phyloP scores from a whole-genome alignment of 2,888 invertebrate genomes.

The Calliphora vomitoria region DNA sequence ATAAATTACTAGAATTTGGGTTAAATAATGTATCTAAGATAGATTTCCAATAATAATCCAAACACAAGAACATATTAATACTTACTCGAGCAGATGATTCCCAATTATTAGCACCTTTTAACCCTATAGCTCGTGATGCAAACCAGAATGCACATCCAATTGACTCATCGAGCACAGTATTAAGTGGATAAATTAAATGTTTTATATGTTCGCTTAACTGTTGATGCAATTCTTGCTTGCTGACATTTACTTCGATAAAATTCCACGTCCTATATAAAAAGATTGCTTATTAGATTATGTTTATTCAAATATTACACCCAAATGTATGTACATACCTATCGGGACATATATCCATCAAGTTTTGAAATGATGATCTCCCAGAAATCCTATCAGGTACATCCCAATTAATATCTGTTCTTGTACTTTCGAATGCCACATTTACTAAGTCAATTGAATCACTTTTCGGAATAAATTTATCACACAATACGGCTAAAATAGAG shows the following conservation, averaged over 20 bases:
- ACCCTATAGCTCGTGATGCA: conserved; percentile 91
- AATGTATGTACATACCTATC: conserved; percentile 82
- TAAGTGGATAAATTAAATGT: conserved; percentile 93
- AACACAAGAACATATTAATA: conserved; percentile 19
- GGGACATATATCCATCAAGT: conserved; percentile 89
- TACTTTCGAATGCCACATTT: conserved; percentile 94
- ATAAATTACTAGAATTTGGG: too few species aligned
- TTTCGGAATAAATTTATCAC: conserved; percentile 88
- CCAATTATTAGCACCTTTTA: conserved; percentile 69
- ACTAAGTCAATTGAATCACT: conserved; percentile 93
- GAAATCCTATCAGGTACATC: conserved; percentile 94
- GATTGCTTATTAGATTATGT: background rate
- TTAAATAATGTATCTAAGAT: too few species aligned
- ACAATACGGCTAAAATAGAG: conserved; percentile 93
- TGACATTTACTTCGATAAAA: conserved; percentile 92
- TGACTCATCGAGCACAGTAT: conserved; percentile 97
- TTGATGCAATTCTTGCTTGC: conserved; percentile 87
- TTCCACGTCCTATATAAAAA: conserved; percentile 89
- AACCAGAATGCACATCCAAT: conserved; percentile 99
- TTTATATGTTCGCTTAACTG: conserved; percentile 87
- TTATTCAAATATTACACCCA: background rate
- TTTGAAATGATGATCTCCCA: conserved; percentile 89
- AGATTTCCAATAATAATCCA: too few species aligned
- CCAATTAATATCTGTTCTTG: conserved; percentile 83
- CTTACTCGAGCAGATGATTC: conserved; percentile 77